Evolutionary conservation across 2,797 vertebrate species (phyloP).

Genomic region (Gymnodraco acuticeps): DNA sequence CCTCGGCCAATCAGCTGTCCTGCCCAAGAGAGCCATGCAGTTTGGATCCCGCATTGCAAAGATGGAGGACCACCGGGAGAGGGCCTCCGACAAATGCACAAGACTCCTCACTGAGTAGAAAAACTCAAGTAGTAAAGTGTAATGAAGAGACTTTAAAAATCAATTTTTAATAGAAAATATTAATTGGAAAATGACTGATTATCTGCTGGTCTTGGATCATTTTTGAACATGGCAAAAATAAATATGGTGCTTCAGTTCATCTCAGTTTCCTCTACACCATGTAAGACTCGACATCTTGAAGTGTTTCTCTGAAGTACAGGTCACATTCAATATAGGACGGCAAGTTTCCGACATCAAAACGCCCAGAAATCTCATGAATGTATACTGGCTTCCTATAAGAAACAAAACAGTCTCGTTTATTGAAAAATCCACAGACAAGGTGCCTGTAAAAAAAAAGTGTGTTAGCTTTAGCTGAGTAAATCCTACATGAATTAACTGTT

Average conservation of each 20-base stretch:
- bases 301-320: slow-evolving; percentile 83
- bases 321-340: slow-evolving; percentile 85
- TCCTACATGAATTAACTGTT: background rate
- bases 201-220: background rate
- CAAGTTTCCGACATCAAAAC: slow-evolving; percentile 89
- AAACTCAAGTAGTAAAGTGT: background rate
- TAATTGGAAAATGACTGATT: slow-evolving; percentile 6
- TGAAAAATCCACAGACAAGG: background rate
- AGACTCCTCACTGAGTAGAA: slow-evolving; percentile 82
- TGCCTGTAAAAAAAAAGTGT: background rate
- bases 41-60: slow-evolving; percentile 97
- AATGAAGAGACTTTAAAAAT: background rate
- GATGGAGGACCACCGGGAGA: slow-evolving; percentile 90
- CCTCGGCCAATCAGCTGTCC: slow-evolving; percentile 82
- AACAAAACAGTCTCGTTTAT: background rate
- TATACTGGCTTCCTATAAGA: slow-evolving; percentile 84
- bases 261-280: slow-evolving; percentile 65
- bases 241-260: slow-evolving; percentile 5
- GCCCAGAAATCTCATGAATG: slow-evolving; percentile 81
- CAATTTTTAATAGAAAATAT: slow-evolving; percentile 35
- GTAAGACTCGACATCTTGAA: slow-evolving; percentile 72
- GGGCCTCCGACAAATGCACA: slow-evolving; percentile 90
- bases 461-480: fast-evolving
- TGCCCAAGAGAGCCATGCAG: slow-evolving; percentile 97
- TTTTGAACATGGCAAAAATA: slow-evolving; percentile 16